Percentiles rank a stretch among this genome's conserved stretches.
Conservation (phyloP, 1,140 invertebrate genomes). For the Berghia stephanieae region DNA sequence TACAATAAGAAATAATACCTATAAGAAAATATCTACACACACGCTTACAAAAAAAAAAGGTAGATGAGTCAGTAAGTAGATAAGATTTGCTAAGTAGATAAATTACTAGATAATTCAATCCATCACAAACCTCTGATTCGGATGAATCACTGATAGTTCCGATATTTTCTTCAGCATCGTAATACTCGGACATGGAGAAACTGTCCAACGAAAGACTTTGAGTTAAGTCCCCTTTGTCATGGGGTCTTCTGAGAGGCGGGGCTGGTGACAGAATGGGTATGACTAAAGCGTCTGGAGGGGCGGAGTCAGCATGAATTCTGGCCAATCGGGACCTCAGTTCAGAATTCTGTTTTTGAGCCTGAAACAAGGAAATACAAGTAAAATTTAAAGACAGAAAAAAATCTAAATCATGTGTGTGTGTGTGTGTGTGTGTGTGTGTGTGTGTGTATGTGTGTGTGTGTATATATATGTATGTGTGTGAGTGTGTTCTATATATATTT, state of each 20-base stretch:
- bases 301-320: slow-evolving; percentile 73
- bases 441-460: too few species aligned
- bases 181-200: slow-evolving; percentile 84
- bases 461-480: too few species aligned
- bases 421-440: too few species aligned
- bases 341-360: slow-evolving; percentile 78
- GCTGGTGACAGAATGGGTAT: slow-evolving; percentile 26
- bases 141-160: slow-evolving; percentile 61
- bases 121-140: slow-evolving; percentile 63
- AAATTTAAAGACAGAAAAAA: too few species aligned
- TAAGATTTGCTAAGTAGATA: not conserved
- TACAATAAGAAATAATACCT: too few species aligned
- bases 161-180: slow-evolving; percentile 79
- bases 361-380: slow-evolving; percentile 13
- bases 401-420: too few species aligned
- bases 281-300: slow-evolving; percentile 30
- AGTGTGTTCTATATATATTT: too few species aligned
- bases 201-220: slow-evolving; percentile 77
- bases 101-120: not conserved
- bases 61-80: not conserved
- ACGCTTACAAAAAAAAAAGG: not conserved
- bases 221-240: slow-evolving; percentile 34
- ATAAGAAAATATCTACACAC: too few species aligned
- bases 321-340: slow-evolving; percentile 75
- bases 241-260: slow-evolving; percentile 12